Percentiles rank a stretch among this genome's conserved stretches.
Conservation (phyloP, 2,113 vertebrate genomes). For the Serilophus lunatus region DNA sequence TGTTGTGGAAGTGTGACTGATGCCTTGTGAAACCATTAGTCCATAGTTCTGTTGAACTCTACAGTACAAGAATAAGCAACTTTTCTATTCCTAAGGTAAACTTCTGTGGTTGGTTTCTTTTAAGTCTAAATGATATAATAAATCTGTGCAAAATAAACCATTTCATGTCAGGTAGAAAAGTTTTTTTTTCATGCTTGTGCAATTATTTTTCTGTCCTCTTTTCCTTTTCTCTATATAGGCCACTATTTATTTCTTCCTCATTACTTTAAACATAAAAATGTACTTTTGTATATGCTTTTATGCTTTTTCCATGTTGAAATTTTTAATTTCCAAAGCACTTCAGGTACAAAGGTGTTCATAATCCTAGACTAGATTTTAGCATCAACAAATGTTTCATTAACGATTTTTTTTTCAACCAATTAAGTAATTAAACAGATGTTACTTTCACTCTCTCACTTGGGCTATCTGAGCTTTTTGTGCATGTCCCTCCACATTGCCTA, state of each 20-base stretch:
- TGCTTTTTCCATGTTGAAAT: background rate
- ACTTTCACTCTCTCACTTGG: background rate
- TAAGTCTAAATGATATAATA: slow-evolving; percentile 68
- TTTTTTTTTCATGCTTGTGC: slow-evolving; percentile 33
- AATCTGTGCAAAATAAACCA: slow-evolving; percentile 38
- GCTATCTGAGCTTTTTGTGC: background rate
- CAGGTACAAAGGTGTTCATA: background rate
- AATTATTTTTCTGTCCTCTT: background rate
- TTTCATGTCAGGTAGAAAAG: slow-evolving; percentile 32
- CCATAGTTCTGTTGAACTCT: slow-evolving; percentile 58
- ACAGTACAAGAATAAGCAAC: slow-evolving; percentile 57
- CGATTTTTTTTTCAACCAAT: background rate
- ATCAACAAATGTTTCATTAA: background rate
- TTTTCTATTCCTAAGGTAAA: slow-evolving; percentile 69
- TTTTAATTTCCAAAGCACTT: background rate
- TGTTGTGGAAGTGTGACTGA: slow-evolving; percentile 75
- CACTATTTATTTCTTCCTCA: background rate
- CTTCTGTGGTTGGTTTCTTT: slow-evolving; percentile 64
- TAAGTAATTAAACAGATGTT: background rate
- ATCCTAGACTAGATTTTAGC: background rate
- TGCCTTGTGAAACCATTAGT: slow-evolving; percentile 71
- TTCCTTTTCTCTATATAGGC: background rate
- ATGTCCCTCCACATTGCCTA: background rate
- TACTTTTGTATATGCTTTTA: background rate
- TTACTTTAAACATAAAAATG: background rate